Conservation (phyloP, 2,797 vertebrate species). For the Scomberomorus guttatus region DNA sequence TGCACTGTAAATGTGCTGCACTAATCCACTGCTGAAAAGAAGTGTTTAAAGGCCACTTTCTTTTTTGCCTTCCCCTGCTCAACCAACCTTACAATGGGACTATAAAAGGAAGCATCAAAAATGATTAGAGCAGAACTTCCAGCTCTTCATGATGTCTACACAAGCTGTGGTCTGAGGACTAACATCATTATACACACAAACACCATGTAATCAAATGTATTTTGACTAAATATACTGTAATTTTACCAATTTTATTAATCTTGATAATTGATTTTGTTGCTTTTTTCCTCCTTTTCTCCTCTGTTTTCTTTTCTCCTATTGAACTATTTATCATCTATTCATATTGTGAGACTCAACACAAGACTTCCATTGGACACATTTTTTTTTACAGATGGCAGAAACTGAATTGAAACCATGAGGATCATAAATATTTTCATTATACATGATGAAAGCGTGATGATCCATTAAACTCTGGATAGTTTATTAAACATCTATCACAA, state of each 20-base stretch:
- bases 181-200: not conserved
- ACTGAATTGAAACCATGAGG: not conserved
- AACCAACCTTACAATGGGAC: too few species aligned
- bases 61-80: too few species aligned
- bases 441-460: not conserved
- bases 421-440: slow-evolving; percentile 3
- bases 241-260: not conserved
- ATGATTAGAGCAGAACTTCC: not conserved
- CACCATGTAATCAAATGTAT: not conserved
- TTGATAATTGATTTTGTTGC: not conserved
- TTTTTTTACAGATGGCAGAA: not conserved
- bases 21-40: too few species aligned
- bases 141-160: not conserved
- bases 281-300: not conserved
- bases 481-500: not conserved
- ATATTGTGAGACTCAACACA: not conserved
- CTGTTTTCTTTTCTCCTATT: not conserved
- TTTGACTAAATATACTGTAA: not conserved
- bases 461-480: not conserved
- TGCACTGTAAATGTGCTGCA: too few species aligned
- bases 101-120: not conserved
- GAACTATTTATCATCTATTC: not conserved
- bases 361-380: not conserved
- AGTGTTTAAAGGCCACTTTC: too few species aligned
- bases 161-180: not conserved